phyloP scores from a whole-genome alignment of 23 tunicate species.

The Clavelina lepadiformis region DNA sequence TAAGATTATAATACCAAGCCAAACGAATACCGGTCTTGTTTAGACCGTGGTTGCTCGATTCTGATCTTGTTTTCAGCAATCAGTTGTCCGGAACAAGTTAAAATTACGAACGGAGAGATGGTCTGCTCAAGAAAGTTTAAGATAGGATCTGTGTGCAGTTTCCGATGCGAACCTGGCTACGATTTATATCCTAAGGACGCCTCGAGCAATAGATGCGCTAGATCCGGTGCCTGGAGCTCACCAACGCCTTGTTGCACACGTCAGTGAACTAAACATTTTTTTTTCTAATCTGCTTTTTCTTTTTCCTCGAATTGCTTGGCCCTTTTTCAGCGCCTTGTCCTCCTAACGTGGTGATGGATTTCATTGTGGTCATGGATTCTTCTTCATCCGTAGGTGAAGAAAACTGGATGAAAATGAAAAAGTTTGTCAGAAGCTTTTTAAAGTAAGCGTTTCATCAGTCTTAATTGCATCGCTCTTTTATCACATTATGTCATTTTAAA shows the following conservation, averaged over 20 bases:
- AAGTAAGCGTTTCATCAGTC: conserved; percentile 6
- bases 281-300: neutral
- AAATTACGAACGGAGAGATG: neutral
- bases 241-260: conserved; percentile 11
- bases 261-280: neutral
- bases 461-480: neutral
- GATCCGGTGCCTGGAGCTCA: neutral
- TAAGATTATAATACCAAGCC: too few relatives aligned
- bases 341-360: conserved; percentile 14
- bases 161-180: conserved; percentile 6
- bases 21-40: too few relatives aligned
- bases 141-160: neutral
- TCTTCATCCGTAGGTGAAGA: conserved; percentile 27
- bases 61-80: neutral
- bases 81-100: neutral
- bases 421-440: conserved; percentile 15
- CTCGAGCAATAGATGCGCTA: neutral
- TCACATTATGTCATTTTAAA: neutral
- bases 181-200: neutral
- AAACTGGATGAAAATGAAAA: conserved; percentile 30
- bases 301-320: neutral
- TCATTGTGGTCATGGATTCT: conserved; percentile 28
- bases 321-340: conserved; percentile 28
- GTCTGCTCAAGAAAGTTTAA: neutral
- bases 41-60: too few relatives aligned